Percentiles rank a stretch among this genome's conserved stretches.
phyloP scores from a whole-genome alignment of 2,113 vertebrate species.

The Strix uralensis region DNA sequence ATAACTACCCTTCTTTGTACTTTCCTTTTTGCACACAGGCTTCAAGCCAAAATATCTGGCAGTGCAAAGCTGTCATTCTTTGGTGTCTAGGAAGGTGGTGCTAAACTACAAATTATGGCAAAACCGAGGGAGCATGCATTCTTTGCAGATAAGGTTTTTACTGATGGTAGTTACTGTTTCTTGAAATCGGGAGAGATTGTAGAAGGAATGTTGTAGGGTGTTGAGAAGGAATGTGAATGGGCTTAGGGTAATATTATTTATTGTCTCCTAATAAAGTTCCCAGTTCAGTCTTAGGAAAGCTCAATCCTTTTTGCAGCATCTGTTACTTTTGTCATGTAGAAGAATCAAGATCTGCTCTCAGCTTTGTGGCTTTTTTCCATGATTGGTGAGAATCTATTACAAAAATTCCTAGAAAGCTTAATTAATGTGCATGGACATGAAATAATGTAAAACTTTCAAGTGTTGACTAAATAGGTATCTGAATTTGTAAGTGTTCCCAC shows the following conservation, averaged over 20 bases:
- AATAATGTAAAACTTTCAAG: background rate
- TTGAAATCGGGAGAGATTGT: background rate
- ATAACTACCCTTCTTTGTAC: background rate
- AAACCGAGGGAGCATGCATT: slow-evolving; percentile 51
- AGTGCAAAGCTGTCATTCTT: slow-evolving; percentile 83
- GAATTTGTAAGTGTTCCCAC: background rate
- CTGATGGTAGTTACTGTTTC: fast-evolving
- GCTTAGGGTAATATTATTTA: background rate
- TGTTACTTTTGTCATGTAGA: background rate
- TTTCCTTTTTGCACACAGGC: background rate
- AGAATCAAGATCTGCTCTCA: background rate
- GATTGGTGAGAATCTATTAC: background rate
- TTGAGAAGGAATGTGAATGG: background rate
- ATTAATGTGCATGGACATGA: fast-evolving
- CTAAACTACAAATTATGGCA: slow-evolving; percentile 85
- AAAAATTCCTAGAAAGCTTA: background rate
- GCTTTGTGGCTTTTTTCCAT: background rate
- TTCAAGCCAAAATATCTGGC: slow-evolving; percentile 76
- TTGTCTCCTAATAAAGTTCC: background rate
- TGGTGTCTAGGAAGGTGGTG: slow-evolving; percentile 79
- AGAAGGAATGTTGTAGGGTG: background rate
- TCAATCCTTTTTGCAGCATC: background rate
- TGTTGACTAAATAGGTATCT: background rate
- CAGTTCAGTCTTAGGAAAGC: background rate
- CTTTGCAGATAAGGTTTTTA: background rate